Evolutionary conservation across 2,797 vertebrate genomes (phyloP), one percentile per base, ranked within the genome.

Genomic region (Gastrophryne carolinensis): DNA sequence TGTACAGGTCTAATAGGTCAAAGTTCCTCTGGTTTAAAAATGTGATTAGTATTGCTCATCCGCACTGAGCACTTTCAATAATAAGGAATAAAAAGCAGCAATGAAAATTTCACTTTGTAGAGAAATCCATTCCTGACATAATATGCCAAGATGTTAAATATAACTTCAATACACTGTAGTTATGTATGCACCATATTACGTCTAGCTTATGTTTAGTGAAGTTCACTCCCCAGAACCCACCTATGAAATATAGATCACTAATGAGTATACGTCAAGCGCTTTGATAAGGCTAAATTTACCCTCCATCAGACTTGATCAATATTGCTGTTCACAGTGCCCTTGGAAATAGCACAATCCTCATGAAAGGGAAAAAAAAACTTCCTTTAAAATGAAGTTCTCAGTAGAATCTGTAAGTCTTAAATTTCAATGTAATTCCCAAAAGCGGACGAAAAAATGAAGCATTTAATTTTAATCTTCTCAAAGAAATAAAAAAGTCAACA

Each of bases 401-500:
- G 84, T 89, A 86, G 86, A 88, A 50, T 81, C 85, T 87, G 56
- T 85, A 75, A 84, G 86, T 85, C 87, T 89, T 90, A 91, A 89
- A 91, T 91, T 91, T 87, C 86, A 90, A 88, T 95, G 93, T 94
- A 94, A 94, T 95, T 93, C 91, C 88, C 90, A 92, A 91, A 94
- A 95, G 92, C 92, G 93, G 90, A 91, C 80, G 61, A 89, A 95
- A 70, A 94, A 91, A 92, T 92, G 92, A 94, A 94, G 92, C 91
- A 93, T 95, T 90, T 92, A 93, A 95, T 96, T 94, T 95, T 94
- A 91, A 92, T 91, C 90, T 89, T 80, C 92, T 88, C 92, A 91
- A 91, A 83, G 95, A 96, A 94, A 95, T 94, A 94, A 96, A 96
- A 94, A 95, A 94, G 90, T 92, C 92, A 93, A 93, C 91, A 90